Evolutionary conservation across 2,113 vertebrate genomes (phyloP).

Genomic region (Andinoacara biseriatus): DNA sequence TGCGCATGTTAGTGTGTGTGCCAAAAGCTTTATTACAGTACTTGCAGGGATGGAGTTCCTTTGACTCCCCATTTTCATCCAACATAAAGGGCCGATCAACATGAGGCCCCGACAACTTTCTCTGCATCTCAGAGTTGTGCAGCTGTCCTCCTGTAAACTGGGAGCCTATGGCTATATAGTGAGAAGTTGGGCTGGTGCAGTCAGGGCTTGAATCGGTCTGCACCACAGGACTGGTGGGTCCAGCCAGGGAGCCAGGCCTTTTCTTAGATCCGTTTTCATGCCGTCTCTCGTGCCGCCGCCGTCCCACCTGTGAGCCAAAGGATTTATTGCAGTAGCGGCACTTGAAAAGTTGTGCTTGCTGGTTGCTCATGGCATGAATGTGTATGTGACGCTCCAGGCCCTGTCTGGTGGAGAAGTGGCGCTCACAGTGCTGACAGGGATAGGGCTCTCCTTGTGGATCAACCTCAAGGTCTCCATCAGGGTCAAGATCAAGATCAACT

Average conservation of each 20-base stretch:
- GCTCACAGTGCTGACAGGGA: constrained; percentile 93
- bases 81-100: constrained; percentile 65
- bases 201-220: constrained; percentile 73
- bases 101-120: constrained; percentile 63
- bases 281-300: constrained; percentile 90
- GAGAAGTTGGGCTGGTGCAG: constrained; percentile 61
- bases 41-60: constrained; percentile 92
- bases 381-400: constrained; percentile 94
- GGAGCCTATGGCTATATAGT: constrained; percentile 68
- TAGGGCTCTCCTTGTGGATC: constrained; percentile 83
- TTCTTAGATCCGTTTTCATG: constrained; percentile 90
- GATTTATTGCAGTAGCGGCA: constrained; percentile 95
- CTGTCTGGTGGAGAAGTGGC: constrained; percentile 93
- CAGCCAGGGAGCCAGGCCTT: constrained; percentile 76
- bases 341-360: constrained; percentile 88
- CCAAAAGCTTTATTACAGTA: constrained; percentile 98
- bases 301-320: constrained; percentile 94
- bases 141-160: constrained; percentile 67
- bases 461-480: constrained; percentile 80
- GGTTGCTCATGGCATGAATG: constrained; percentile 88
- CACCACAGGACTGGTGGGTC: constrained; percentile 61
- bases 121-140: constrained; percentile 63
- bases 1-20: constrained; percentile 96
- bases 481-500: constrained; percentile 76
- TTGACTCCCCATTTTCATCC: constrained; percentile 90